Evolutionary conservation across 2,797 vertebrate species (phyloP).

Genomic region (Parauchenoglanis ngamensis): DNA sequence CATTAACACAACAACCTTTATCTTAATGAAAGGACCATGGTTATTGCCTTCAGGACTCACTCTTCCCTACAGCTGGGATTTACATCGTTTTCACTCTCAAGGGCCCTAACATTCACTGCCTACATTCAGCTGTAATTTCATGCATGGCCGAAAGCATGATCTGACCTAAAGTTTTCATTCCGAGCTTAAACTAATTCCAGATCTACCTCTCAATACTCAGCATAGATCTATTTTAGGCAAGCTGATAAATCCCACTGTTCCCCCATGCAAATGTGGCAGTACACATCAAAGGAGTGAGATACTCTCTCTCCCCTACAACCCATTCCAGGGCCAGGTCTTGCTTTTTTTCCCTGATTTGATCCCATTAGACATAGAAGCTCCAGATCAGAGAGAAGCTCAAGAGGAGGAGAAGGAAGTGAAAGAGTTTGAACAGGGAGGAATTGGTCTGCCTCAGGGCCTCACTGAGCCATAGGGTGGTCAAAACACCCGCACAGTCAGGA

Average conservation of each 20-base stretch:
- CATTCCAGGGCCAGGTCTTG: slow-evolving; percentile 1
- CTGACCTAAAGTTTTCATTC: slow-evolving; percentile 32
- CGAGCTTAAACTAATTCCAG: slow-evolving; percentile 24
- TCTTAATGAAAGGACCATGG: slow-evolving; percentile 23
- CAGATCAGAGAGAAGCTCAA: slow-evolving; percentile 38
- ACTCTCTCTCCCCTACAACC: slow-evolving; percentile 13
- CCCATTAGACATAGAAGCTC: slow-evolving; percentile 42
- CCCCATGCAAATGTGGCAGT: neutral
- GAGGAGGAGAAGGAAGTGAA: slow-evolving; percentile 13
- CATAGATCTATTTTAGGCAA: slow-evolving; percentile 33
- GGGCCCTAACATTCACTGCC: slow-evolving; percentile 25
- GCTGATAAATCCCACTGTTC: slow-evolving; percentile 30
- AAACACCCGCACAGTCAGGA: slow-evolving; percentile 42
- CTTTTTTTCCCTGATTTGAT: slow-evolving; percentile 34
- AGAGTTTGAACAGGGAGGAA: slow-evolving; percentile 23
- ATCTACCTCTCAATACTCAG: neutral
- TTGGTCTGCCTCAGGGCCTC: neutral
- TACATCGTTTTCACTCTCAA: slow-evolving; percentile 30
- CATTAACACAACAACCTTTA: neutral
- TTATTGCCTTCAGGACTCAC: slow-evolving; percentile 33
- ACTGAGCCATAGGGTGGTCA: slow-evolving; percentile 24
- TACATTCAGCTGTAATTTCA: slow-evolving; percentile 37
- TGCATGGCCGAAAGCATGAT: slow-evolving; percentile 35
- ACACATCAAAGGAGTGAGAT: slow-evolving; percentile 25
- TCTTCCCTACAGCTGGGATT: slow-evolving; percentile 21